A percentile compares a stretch with the other conserved stretches of the same genome.
Conservation (phyloP, 2,797 vertebrate species). For the Enteromius radiatus region DNA sequence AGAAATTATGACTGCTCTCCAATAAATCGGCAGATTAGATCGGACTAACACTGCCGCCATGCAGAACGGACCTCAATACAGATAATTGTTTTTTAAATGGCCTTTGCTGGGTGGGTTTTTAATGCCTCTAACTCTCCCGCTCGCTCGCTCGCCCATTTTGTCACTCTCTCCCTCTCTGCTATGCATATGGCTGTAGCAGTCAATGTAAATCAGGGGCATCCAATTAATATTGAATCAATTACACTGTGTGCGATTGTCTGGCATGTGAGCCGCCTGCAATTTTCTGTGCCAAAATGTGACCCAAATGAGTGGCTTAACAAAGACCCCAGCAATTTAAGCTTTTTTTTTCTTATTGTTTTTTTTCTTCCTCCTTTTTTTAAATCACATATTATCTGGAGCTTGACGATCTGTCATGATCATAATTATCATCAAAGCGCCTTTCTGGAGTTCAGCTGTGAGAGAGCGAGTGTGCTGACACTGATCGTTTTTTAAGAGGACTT, state of each 20-base stretch:
- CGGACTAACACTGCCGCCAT: constrained; percentile 70
- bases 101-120: constrained; percentile 71
- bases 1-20: constrained; percentile 64
- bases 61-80: constrained; percentile 73
- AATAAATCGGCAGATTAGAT: constrained; percentile 73
- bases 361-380: constrained; percentile 40
- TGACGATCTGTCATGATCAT: constrained; percentile 55
- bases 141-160: constrained; percentile 50
- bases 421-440: constrained; percentile 54
- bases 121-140: constrained; percentile 48
- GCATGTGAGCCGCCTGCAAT: constrained; percentile 54
- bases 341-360: constrained; percentile 50
- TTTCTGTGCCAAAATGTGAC: constrained; percentile 57
- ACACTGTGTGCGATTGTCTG: constrained; percentile 62
- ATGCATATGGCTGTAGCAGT: constrained; percentile 63
- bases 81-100: constrained; percentile 75
- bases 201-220: constrained; percentile 74
- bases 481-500: constrained; percentile 45
- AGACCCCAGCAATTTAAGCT: constrained; percentile 56
- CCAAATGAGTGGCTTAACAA: constrained; percentile 52
- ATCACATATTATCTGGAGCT: constrained; percentile 55
- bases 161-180: constrained; percentile 50
- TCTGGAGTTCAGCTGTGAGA: constrained; percentile 42
- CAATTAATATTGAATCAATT: constrained; percentile 77
- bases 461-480: constrained; percentile 33